phyloP scores from a whole-genome alignment of 1,140 invertebrate genomes.

The Tribolium castaneum region DNA sequence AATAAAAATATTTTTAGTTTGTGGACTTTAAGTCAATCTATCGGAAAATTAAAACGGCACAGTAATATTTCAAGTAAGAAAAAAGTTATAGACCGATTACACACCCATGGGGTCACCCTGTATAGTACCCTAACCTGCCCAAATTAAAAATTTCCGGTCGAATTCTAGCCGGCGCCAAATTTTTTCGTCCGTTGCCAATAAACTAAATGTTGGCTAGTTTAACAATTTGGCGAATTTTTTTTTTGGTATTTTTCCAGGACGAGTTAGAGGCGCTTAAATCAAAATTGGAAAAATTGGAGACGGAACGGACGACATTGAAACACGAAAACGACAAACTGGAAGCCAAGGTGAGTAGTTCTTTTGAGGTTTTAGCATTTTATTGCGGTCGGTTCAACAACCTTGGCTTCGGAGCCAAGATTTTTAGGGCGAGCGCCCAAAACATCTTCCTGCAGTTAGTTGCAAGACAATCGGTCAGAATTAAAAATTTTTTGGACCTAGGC shows the following conservation, averaged over 20 bases:
- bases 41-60: no score
- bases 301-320: conserved; percentile 86
- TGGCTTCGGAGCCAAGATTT: not conserved
- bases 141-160: not conserved
- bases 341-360: conserved; percentile 78
- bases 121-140: conserved; percentile 7
- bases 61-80: no score
- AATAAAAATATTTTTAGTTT: no score
- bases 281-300: conserved; percentile 88
- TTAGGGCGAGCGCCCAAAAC: not conserved
- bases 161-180: not conserved
- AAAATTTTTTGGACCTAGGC: not conserved
- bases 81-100: no score
- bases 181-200: not conserved
- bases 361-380: not conserved
- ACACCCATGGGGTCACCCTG: no score
- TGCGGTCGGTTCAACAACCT: not conserved
- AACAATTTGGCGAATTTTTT: not conserved
- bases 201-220: no score
- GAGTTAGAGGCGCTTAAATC: conserved; percentile 84
- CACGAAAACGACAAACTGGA: conserved; percentile 90
- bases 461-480: not conserved
- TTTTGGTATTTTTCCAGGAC: conserved; percentile 70
- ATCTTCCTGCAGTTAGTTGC: not conserved
- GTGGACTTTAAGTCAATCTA: no score